phyloP scores from a whole-genome alignment of 2,888 invertebrate genomes.

The Chelonus formosanus region DNA sequence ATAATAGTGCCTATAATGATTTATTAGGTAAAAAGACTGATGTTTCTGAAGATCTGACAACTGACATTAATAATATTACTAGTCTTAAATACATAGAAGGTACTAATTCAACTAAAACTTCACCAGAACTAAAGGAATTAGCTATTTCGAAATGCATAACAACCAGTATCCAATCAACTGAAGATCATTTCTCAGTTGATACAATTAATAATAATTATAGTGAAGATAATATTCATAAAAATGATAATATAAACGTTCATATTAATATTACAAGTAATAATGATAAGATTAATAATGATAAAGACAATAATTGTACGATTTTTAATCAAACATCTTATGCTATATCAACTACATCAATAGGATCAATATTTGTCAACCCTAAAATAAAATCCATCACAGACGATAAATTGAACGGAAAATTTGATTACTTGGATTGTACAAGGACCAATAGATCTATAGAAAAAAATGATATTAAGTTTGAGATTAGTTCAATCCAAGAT shows the following conservation, averaged over 20 bases:
- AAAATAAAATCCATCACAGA: background rate
- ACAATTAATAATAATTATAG: slow-evolving; percentile 39
- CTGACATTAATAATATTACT: slow-evolving; percentile 24
- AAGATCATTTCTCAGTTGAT: slow-evolving; percentile 60
- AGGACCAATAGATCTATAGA: slow-evolving; percentile 47
- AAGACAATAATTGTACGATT: slow-evolving; percentile 46
- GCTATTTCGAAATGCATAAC: background rate
- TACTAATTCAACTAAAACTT: slow-evolving; percentile 20
- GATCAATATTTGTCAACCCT: slow-evolving; percentile 7
- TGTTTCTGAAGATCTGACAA: slow-evolving; percentile 28
- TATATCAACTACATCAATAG: slow-evolving; percentile 46
- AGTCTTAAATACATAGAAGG: slow-evolving; percentile 7
- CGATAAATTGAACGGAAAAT: slow-evolving; percentile 49
- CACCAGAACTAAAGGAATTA: slow-evolving; percentile 20
- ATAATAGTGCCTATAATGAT: slow-evolving; percentile 29
- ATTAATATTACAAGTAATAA: slow-evolving; percentile 1
- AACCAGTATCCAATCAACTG: slow-evolving; percentile 35
- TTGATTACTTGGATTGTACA: slow-evolving; percentile 41
- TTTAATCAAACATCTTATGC: slow-evolving; percentile 56
- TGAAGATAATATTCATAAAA: background rate
- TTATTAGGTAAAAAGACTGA: slow-evolving; percentile 42
- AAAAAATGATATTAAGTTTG: slow-evolving; percentile 45
- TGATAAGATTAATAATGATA: slow-evolving; percentile 13
- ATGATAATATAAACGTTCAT: slow-evolving; percentile 4
- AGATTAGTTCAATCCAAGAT: slow-evolving; percentile 3